Percentiles rank a stretch among this genome's conserved stretches.
Conservation (phyloP, 2,888 invertebrate species). For the Ochropleura plecta region DNA sequence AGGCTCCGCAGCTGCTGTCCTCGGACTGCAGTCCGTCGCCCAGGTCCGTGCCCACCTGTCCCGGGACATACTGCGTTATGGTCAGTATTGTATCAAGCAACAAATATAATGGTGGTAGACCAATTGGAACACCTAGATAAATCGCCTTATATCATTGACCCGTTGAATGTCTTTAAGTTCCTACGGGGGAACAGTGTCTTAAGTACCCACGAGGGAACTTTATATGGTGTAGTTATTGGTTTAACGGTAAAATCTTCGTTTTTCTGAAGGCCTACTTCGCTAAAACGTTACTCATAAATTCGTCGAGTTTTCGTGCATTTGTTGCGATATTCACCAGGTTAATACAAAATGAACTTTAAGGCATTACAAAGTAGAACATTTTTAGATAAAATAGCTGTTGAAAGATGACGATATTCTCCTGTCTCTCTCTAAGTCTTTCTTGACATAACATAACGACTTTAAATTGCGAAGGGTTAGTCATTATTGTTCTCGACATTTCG, state of each 20-base stretch:
- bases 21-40: constrained; percentile 80
- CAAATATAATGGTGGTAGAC: not conserved
- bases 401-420: not conserved
- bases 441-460: not conserved
- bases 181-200: too few species aligned
- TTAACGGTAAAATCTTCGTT: too few species aligned
- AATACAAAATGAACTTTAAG: not conserved
- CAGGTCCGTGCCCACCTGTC: constrained; percentile 78
- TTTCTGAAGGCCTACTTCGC: too few species aligned
- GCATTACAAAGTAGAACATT: not conserved
- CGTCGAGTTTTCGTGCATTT: too few species aligned
- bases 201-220: too few species aligned
- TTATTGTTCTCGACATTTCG: too few species aligned
- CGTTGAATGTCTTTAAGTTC: too few species aligned
- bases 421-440: not conserved
- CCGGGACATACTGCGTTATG: constrained; percentile 45
- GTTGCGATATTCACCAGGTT: too few species aligned
- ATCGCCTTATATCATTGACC: not conserved
- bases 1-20: constrained; percentile 85
- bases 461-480: too few species aligned
- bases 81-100: not conserved
- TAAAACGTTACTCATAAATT: too few species aligned
- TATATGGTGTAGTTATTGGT: too few species aligned
- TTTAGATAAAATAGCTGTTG: not conserved
- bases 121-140: not conserved